Conservation (phyloP, 1,140 invertebrate species). For the Papilio glaucus region DNA sequence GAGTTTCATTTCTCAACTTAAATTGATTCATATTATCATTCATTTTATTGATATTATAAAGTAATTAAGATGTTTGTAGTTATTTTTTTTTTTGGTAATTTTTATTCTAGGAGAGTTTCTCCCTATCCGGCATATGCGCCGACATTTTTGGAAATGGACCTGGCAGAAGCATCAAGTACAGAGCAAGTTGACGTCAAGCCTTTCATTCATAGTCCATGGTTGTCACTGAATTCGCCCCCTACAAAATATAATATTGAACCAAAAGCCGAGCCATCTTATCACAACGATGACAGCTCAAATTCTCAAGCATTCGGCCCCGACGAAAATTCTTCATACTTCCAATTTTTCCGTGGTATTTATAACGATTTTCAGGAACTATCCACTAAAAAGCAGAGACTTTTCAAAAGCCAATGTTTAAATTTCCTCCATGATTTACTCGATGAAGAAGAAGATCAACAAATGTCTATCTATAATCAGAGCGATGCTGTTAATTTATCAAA, state of each 20-base stretch:
- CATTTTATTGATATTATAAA: too few species aligned
- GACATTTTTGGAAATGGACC: slow-evolving; percentile 52
- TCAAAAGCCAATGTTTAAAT: slow-evolving; percentile 63
- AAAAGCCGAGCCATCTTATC: slow-evolving; percentile 41
- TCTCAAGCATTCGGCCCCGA: slow-evolving; percentile 62
- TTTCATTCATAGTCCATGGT: slow-evolving; percentile 57
- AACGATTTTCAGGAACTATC: slow-evolving; percentile 66
- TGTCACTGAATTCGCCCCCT: slow-evolving; percentile 41
- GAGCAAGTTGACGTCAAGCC: slow-evolving; percentile 59
- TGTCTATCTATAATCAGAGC: slow-evolving; percentile 38
- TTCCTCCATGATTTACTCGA: slow-evolving; percentile 68
- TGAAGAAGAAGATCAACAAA: slow-evolving; percentile 52
- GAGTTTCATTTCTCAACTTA: too few species aligned
- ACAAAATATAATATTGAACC: slow-evolving; percentile 40
- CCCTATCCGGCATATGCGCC: slow-evolving; percentile 50
- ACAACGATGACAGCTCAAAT: slow-evolving; percentile 56
- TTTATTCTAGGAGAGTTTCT: slow-evolving; percentile 61
- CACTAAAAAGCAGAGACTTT: slow-evolving; percentile 58
- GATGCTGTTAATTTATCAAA: slow-evolving; percentile 60
- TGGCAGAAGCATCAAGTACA: slow-evolving; percentile 38
- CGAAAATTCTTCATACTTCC: slow-evolving; percentile 73
- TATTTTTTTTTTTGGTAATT: slow-evolving; percentile 21
- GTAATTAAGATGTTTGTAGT: neutral
- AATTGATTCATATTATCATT: too few species aligned
- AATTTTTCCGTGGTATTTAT: slow-evolving; percentile 76